Base-by-base conservation (phyloP, 2,797 vertebrate genomes). In the Dicrostonyx torquatus region DNA sequence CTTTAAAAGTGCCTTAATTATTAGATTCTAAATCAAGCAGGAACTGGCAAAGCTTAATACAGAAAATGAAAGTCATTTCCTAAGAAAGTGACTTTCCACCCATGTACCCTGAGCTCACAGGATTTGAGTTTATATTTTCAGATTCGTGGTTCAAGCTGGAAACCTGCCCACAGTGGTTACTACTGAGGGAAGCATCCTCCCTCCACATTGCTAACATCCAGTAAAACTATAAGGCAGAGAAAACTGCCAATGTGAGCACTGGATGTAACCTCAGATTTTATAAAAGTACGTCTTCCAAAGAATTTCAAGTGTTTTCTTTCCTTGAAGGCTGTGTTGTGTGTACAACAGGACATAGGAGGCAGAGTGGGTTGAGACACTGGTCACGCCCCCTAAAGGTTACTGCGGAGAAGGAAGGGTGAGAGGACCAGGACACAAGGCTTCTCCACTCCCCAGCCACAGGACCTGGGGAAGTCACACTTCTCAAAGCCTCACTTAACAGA, bases 11-110 rank as follows among this genome's bases (percentile, higher is more conserved):
- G 29, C 13, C 45, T 89, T 89, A n/a, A 82, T 34, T 77, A 10
- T 82, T 73, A 60, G 62, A 17, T 34, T 60, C 55, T 72, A 60
- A n/a, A 37, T 43, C 26, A 24, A 86, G 68, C 77, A 78, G 0
- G 1, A 89, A 14, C 14, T 58, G 73, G 45, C 31, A 22, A 80
- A n/a, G n/a, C 53, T 48, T 73, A 53, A 34, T 40, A 48, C 6
- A 92, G 68, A 45, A 80, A 89, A 87, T 14, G 37, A 84, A 96
- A 86, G 17, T 45, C 66, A 62, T 31, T 72, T 93, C 48, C 89
- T 53, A 40, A 85, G 77, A 84, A 76, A 90, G 12, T 11, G 50
- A 55, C 15, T 24, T n/a, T 64, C 76, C 60, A 72, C 15, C 60
- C 11, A 1, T 26, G 43, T 34, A 53, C 29, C 22, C 43, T 13